Base-by-base conservation (phyloP, 2,113 vertebrate species). In the Coptodon bakossiorum region DNA sequence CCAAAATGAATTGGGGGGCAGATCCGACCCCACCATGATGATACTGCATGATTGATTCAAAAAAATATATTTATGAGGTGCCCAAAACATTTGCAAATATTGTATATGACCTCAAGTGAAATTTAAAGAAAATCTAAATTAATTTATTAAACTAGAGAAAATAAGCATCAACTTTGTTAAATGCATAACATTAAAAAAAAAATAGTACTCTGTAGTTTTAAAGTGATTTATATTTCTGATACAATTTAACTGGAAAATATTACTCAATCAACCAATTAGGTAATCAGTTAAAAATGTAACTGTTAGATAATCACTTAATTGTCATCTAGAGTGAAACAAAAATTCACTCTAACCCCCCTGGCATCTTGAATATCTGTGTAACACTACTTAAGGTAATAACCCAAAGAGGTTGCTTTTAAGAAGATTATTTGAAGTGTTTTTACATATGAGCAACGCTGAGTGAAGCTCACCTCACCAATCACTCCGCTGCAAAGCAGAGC, bases 1-100 rank as follows among this genome's bases (percentile, higher is more conserved):
- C 16, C 71, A 78, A 19, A 50, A n/a, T 31, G 24, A 78, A 78
- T 5, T 78, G 4, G 24, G 0, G 27, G 16, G 16, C 6, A n/a
- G 45, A 27, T 45, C 68, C 4, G 38, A 45, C 1, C 40, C 13
- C 0, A 0, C 38, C 2, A 9, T 73, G 22, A 17, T 0, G 3
- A 71, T 71, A 71, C n/a, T 6, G n/a, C 12, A 4, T 27, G 68
- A 45, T 1, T 45, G 12, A 45, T 10, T 2, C 17, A 6, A 36
- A 66, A 66, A 13, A 2, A 63, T 9, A 4, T 19, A 34, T 34
- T 34, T 31, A 31, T 0, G 16, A 19, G 43, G 71, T 76, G 9
- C 24, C 43, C 71, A 19, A 29, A 76, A 31, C 43, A 76, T 31
- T 76, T 19, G 43, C 66, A 73, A 45, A 45, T 50, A 78, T 48